phyloP scores from a whole-genome alignment of 1,140 invertebrate genomes.

The Mya arenaria region DNA sequence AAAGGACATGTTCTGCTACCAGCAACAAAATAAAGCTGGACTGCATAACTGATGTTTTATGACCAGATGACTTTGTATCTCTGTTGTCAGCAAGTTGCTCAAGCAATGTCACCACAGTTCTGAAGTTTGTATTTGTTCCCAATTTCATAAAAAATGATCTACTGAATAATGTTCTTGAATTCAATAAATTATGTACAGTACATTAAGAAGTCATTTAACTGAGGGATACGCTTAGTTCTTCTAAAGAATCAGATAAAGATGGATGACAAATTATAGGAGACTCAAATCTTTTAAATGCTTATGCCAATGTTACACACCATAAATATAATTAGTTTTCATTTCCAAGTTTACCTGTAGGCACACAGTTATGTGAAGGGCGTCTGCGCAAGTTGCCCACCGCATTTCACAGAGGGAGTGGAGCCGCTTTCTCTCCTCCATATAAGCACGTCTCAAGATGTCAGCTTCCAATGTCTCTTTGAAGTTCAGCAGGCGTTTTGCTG shows the following conservation, averaged over 20 bases:
- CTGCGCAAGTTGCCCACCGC: conserved; percentile 29
- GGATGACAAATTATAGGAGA: neutral
- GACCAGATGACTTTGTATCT: conserved; percentile 1
- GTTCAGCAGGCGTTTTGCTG: conserved; percentile 19
- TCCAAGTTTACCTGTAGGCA: conserved; percentile 15
- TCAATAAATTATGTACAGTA: too few relatives aligned
- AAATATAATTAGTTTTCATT: too few relatives aligned
- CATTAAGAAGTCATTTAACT: too few relatives aligned
- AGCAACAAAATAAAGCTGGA: conserved; percentile 43
- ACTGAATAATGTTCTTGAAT: too few relatives aligned
- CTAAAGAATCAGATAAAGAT: too few relatives aligned
- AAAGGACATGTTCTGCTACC: conserved; percentile 12
- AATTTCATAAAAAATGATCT: too few relatives aligned
- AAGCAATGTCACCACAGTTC: neutral
- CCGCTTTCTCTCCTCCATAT: conserved; percentile 20
- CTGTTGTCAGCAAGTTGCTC: conserved; percentile 4
- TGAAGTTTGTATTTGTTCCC: too few relatives aligned
- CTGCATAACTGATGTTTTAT: neutral
- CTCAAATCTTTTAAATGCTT: neutral
- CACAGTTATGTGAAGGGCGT: conserved; percentile 39
- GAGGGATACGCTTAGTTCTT: too few relatives aligned
- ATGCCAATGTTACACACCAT: too few relatives aligned
- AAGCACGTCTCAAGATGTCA: neutral
- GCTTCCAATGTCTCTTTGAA: neutral
- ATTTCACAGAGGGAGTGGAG: conserved; percentile 43